Evolutionary conservation across 2,888 invertebrate species (phyloP).

Genomic region (Eurytoma californica): DNA sequence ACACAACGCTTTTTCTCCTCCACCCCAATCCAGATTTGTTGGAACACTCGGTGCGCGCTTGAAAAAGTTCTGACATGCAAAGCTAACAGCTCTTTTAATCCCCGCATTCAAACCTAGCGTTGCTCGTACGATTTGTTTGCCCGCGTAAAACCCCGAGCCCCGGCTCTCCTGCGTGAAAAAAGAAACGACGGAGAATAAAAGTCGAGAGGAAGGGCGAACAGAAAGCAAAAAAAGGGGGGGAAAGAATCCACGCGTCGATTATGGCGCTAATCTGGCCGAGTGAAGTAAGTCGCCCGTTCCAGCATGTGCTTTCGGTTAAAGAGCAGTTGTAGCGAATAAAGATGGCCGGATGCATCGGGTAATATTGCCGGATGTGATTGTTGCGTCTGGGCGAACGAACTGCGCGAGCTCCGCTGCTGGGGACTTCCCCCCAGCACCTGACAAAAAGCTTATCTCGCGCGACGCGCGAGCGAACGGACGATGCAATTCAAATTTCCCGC

Average conservation of each 20-base stretch:
- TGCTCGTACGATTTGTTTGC: neutral
- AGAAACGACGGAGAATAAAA: too few relatives aligned
- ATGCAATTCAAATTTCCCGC: constrained; percentile 47
- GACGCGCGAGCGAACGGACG: neutral
- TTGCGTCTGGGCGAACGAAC: constrained; percentile 10
- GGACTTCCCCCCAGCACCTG: neutral
- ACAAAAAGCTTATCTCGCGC: constrained; percentile 42
- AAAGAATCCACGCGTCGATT: neutral
- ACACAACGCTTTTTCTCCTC: too few relatives aligned
- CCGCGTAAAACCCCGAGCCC: neutral
- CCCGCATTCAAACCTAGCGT: neutral
- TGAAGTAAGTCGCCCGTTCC: constrained; percentile 11
- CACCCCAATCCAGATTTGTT: too few relatives aligned
- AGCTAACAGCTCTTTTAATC: constrained; percentile 4
- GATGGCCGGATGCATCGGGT: constrained; percentile 37
- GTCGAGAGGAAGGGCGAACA: too few relatives aligned
- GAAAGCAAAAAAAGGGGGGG: too few relatives aligned
- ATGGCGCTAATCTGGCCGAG: neutral
- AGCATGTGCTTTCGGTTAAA: neutral
- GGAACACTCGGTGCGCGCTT: neutral
- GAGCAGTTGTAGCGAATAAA: constrained; percentile 22
- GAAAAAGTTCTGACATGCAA: constrained; percentile 1
- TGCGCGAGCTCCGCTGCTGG: neutral
- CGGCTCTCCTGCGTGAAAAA: too few relatives aligned
- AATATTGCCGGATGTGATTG: constrained; percentile 47